These are phyloP conservation scores for Trachelus iudaicus DNA, from an alignment of 2,888 invertebrate species.

Conservation along the genomic window DNA sequence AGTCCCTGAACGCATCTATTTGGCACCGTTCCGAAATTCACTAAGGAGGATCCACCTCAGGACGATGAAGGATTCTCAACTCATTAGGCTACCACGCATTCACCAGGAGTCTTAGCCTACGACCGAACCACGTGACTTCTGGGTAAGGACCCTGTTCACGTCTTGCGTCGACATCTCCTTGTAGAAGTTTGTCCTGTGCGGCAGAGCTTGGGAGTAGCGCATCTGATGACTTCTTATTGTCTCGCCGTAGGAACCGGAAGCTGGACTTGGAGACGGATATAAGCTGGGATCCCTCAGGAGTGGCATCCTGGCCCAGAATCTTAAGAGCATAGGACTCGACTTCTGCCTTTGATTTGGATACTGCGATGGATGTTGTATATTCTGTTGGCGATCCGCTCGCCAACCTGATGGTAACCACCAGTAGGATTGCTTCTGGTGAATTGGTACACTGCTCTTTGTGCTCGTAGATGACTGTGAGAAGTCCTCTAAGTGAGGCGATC, in stretches of 20 bases:
- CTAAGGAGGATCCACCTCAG: slow-evolving; percentile 1
- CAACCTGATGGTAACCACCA: slow-evolving; percentile 39
- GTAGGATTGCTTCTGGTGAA: slow-evolving; percentile 42
- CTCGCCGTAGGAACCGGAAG: background rate
- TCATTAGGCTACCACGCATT: background rate
- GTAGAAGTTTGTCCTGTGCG: slow-evolving; percentile 31
- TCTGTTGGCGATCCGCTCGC: slow-evolving; percentile 35
- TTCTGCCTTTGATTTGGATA: slow-evolving; percentile 34
- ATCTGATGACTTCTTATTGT: background rate
- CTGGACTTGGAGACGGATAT: slow-evolving; percentile 5
- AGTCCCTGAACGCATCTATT: slow-evolving; percentile 24
- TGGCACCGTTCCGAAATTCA: slow-evolving; percentile 44
- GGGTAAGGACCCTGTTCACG: slow-evolving; percentile 31
- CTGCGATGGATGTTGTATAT: background rate
- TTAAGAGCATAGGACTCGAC: slow-evolving; percentile 41
- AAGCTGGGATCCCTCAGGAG: slow-evolving; percentile 48
- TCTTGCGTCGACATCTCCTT: slow-evolving; percentile 34
- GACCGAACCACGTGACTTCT: slow-evolving; percentile 25
- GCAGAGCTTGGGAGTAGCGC: background rate
- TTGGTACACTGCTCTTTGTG: slow-evolving; percentile 43
- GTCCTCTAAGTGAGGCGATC: slow-evolving; percentile 34
- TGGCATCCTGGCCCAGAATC: slow-evolving; percentile 55
- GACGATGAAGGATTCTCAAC: slow-evolving; percentile 14
- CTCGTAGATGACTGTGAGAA: slow-evolving; percentile 26
- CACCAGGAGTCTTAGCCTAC: slow-evolving; percentile 25